phyloP scores from a whole-genome alignment of 2,888 invertebrate species.

The Cheilosia vulpina region DNA sequence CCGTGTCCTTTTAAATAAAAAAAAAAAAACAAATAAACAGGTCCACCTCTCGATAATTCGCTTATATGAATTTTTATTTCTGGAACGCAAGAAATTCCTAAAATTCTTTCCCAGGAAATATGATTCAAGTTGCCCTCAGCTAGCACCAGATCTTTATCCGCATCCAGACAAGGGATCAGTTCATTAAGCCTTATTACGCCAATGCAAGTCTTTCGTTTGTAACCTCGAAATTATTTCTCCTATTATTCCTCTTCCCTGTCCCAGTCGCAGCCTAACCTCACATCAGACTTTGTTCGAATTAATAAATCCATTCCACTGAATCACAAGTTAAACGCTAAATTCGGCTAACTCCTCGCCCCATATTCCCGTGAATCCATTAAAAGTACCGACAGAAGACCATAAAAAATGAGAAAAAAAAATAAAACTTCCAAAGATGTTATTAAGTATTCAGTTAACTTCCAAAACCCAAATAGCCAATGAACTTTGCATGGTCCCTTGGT shows the following conservation, averaged over 20 bases:
- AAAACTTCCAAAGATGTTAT: slow-evolving; percentile 18
- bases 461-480: slow-evolving; percentile 67
- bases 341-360: slow-evolving; percentile 6
- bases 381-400: slow-evolving; percentile 1
- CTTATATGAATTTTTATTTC: too few relatives aligned
- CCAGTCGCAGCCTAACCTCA: not conserved
- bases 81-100: too few relatives aligned
- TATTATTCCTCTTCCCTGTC: not conserved
- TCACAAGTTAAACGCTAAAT: slow-evolving; percentile 48
- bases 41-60: too few relatives aligned
- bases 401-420: not conserved
- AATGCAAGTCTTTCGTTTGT: too few relatives aligned
- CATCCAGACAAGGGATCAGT: too few relatives aligned
- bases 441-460: slow-evolving; percentile 50
- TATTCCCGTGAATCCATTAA: slow-evolving; percentile 49
- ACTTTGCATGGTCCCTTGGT: slow-evolving; percentile 53
- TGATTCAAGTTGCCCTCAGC: too few relatives aligned
- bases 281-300: not conserved
- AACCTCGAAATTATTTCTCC: not conserved
- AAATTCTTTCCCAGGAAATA: too few relatives aligned
- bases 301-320: slow-evolving; percentile 51
- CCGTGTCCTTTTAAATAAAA: too few relatives aligned
- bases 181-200: too few relatives aligned
- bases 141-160: too few relatives aligned
- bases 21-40: too few relatives aligned